Conservation (phyloP, 1,140 invertebrate species). For the Drosophila mojavensis region DNA sequence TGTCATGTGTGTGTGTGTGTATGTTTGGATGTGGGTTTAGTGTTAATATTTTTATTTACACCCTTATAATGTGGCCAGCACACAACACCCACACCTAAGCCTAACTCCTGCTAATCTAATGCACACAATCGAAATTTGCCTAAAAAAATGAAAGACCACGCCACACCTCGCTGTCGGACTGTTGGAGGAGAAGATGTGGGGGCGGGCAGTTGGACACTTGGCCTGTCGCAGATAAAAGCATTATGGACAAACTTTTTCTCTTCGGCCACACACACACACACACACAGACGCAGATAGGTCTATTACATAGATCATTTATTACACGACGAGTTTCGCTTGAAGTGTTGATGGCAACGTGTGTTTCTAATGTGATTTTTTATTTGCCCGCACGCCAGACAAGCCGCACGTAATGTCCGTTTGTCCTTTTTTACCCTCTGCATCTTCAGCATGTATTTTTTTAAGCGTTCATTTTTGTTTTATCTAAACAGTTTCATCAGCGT, state of each 20-base stretch:
- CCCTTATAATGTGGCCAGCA: constrained; percentile 59
- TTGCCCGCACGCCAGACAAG: constrained; percentile 27
- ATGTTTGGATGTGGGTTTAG: constrained; percentile 34
- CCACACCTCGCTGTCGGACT: constrained; percentile 42
- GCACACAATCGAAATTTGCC: constrained; percentile 72
- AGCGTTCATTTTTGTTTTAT: constrained; percentile 41
- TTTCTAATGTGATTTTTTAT: constrained; percentile 81
- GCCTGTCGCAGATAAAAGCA: constrained; percentile 70
- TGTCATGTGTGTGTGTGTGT: constrained; percentile 16
- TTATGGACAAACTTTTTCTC: constrained; percentile 61
- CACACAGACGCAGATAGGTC: constrained; percentile 59
- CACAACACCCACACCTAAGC: constrained; percentile 15
- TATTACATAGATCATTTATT: constrained; percentile 83
- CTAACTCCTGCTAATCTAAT: constrained; percentile 59
- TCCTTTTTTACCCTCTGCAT: constrained; percentile 16
- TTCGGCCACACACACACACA: constrained; percentile 6
- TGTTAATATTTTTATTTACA: constrained; percentile 81
- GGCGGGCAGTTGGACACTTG: constrained; percentile 29
- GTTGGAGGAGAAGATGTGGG: neutral
- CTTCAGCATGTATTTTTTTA: constrained; percentile 45
- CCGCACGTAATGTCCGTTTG: constrained; percentile 20
- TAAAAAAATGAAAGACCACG: constrained; percentile 55
- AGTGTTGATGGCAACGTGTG: constrained; percentile 65
- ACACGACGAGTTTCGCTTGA: constrained; percentile 41
- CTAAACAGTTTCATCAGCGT: constrained; percentile 38